phyloP scores from a whole-genome alignment of 2,888 invertebrate species.

The Diarsia rubi region DNA sequence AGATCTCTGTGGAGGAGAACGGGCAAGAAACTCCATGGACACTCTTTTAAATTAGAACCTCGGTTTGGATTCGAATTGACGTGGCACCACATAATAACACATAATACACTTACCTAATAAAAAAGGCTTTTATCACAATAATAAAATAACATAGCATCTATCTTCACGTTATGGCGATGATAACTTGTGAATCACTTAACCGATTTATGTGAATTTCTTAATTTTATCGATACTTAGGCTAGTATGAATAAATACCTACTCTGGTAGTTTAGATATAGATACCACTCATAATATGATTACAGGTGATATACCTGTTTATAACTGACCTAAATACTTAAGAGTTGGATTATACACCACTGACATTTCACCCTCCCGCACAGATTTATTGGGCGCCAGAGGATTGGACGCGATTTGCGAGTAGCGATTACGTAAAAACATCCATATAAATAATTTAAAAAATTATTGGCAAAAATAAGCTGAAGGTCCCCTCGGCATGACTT shows the following conservation, averaged over 20 bases:
- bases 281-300: neutral
- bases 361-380: no score
- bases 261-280: neutral
- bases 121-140: slow-evolving; percentile 7
- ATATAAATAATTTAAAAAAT: no score
- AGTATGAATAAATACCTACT: neutral
- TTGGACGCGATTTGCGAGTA: no score
- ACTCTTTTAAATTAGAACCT: no score
- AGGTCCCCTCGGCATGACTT: no score
- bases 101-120: neutral
- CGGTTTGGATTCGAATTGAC: neutral
- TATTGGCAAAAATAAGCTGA: no score
- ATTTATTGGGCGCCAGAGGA: no score
- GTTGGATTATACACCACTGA: no score
- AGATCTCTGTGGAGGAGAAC: no score
- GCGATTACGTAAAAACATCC: no score
- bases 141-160: neutral
- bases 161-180: neutral
- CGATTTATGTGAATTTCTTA: slow-evolving; percentile 8
- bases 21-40: no score
- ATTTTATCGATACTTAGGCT: neutral
- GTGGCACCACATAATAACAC: neutral
- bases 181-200: neutral
- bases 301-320: neutral
- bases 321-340: neutral